Evolutionary conservation across 1,140 invertebrate species (phyloP).

Genomic region (Scaptomyza graminum): DNA sequence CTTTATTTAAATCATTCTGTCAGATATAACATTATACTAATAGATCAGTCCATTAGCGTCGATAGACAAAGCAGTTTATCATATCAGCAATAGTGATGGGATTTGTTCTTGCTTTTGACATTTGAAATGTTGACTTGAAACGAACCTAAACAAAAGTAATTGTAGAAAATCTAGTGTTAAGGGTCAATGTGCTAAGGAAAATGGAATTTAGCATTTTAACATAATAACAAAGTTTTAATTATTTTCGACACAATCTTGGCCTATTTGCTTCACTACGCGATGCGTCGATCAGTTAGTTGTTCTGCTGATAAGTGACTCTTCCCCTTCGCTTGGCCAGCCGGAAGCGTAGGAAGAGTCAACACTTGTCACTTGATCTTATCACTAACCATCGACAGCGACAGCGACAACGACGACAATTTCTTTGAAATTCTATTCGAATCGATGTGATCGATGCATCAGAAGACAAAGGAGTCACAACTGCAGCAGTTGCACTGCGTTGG

Average conservation of each 20-base stretch:
- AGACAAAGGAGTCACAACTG: conserved; percentile 3
- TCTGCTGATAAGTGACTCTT: conserved; percentile 15
- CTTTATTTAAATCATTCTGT: too few species aligned
- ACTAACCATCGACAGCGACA: not conserved
- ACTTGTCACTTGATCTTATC: conserved; percentile 36
- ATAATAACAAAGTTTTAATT: too few species aligned
- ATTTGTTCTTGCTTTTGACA: too few species aligned
- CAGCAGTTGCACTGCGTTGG: not conserved
- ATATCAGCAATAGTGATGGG: not conserved
- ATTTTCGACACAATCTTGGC: too few species aligned
- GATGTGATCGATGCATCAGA: conserved; percentile 32
- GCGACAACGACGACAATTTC: conserved; percentile 16
- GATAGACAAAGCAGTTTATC: not conserved
- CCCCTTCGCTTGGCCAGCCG: conserved; percentile 22
- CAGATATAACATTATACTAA: too few species aligned
- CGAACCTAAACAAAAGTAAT: too few species aligned
- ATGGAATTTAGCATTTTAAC: too few species aligned
- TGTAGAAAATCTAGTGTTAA: too few species aligned
- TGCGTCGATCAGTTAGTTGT: too few species aligned
- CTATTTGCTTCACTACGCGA: conserved; percentile 15
- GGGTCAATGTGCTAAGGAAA: too few species aligned
- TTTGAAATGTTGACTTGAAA: too few species aligned
- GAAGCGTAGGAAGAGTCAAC: conserved; percentile 39
- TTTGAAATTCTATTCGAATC: conserved; percentile 30
- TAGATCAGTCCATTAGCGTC: not conserved